A percentile compares a stretch with the other conserved stretches of the same genome.
phyloP scores from a whole-genome alignment of 92 coral and sea anemone genomes.

The Palythoa grandiflora region DNA sequence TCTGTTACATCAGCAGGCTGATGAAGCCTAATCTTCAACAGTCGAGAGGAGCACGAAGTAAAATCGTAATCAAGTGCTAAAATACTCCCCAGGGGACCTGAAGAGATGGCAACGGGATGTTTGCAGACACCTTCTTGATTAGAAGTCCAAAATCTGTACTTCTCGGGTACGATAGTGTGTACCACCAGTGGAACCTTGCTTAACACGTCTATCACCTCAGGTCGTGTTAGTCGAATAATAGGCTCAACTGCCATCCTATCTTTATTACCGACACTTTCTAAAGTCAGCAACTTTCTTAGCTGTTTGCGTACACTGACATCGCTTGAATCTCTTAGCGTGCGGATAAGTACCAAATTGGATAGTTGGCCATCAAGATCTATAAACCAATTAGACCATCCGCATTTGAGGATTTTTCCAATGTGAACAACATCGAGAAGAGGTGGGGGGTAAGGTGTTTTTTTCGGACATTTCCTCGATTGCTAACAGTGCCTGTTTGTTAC shows the following conservation, averaged over 20 bases:
- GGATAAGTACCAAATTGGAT: conserved; percentile 24
- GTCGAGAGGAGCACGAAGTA: neutral
- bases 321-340: conserved; percentile 60
- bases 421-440: conserved; percentile 72
- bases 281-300: neutral
- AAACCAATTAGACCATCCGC: conserved; percentile 79
- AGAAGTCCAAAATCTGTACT: neutral
- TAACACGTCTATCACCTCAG: too few relatives aligned
- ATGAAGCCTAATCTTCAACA: neutral
- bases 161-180: too few relatives aligned
- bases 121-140: neutral
- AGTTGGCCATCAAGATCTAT: conserved; percentile 23
- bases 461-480: conserved; percentile 28
- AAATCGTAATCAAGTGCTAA: neutral
- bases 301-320: conserved; percentile 12
- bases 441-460: neutral
- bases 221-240: too few relatives aligned
- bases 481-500: conserved; percentile 50
- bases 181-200: too few relatives aligned
- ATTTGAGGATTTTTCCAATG: conserved; percentile 67
- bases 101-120: neutral
- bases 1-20: neutral
- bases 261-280: too few relatives aligned
- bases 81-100: neutral
- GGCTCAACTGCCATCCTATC: too few relatives aligned